These are phyloP conservation scores for Hippoglossus stenolepis DNA, from an alignment of 2,113 vertebrate species.

Conservation along the genomic window DNA sequence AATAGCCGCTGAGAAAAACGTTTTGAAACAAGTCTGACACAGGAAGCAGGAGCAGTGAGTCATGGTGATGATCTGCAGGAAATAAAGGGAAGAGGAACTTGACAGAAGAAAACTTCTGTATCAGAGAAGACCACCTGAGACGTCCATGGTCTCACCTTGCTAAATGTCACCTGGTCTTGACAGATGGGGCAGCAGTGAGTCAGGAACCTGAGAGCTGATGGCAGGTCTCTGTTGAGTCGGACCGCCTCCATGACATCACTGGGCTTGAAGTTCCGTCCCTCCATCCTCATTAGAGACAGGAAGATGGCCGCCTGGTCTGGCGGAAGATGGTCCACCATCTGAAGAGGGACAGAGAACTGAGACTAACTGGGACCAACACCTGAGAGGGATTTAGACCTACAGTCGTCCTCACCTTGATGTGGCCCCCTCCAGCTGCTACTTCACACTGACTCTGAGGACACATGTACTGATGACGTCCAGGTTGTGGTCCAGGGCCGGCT, in stretches of 20 bases:
- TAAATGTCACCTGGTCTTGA: constrained; percentile 81
- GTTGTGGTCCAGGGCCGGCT: neutral
- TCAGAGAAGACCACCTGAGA: neutral
- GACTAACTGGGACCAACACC: neutral
- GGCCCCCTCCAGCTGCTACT: neutral
- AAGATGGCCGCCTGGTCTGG: constrained; percentile 72
- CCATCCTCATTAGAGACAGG: constrained; percentile 67
- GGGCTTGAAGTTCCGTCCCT: constrained; percentile 72
- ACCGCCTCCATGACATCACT: constrained; percentile 80
- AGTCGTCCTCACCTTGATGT: constrained; percentile 4
- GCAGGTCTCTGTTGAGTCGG: constrained; percentile 73
- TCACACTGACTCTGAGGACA: neutral
- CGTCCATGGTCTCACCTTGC: constrained; percentile 71
- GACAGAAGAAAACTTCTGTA: neutral
- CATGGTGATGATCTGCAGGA: constrained; percentile 82
- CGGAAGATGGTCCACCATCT: constrained; percentile 54
- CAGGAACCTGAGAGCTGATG: constrained; percentile 81
- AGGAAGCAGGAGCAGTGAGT: constrained; percentile 84
- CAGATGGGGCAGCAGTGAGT: constrained; percentile 83
- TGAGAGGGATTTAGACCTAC: too few relatives aligned
- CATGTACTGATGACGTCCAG: neutral
- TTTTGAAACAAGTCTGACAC: constrained; percentile 82
- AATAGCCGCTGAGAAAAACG: constrained; percentile 80
- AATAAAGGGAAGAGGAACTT: neutral
- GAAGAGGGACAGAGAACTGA: neutral